phyloP scores from a whole-genome alignment of 2,113 vertebrate species.

The Archocentrus centrarchus region DNA sequence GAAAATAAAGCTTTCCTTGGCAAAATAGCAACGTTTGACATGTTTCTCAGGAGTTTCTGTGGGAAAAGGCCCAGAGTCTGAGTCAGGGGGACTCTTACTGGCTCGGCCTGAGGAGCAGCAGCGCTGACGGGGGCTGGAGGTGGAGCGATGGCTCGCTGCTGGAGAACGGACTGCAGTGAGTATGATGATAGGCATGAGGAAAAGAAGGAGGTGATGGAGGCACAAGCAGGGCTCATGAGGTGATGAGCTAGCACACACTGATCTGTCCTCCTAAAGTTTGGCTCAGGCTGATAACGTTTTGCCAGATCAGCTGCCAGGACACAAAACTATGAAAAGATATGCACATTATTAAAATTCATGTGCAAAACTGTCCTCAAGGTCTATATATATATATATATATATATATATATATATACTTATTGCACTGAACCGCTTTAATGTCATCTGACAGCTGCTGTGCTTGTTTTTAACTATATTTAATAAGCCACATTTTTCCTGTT shows the following conservation, averaged over 20 bases:
- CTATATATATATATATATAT: too few relatives aligned
- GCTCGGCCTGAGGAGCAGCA: constrained; percentile 34
- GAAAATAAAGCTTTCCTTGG: neutral
- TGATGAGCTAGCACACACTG: neutral
- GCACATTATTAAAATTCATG: neutral
- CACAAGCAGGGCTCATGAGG: neutral
- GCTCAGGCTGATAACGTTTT: neutral
- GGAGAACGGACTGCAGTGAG: constrained; percentile 45
- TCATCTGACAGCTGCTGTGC: neutral
- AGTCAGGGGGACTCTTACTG: constrained; percentile 63
- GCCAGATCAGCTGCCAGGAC: neutral
- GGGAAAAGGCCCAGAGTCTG: constrained; percentile 31
- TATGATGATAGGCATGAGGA: neutral
- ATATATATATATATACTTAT: too few relatives aligned
- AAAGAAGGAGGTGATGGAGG: neutral
- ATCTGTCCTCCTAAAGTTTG: neutral
- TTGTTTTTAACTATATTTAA: too few relatives aligned
- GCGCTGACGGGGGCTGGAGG: constrained; percentile 14
- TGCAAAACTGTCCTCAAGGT: neutral
- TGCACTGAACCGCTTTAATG: neutral
- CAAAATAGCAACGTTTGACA: fast-evolving
- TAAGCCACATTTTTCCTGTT: too few relatives aligned
- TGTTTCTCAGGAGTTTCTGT: constrained; percentile 50
- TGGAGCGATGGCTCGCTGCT: constrained; percentile 34
- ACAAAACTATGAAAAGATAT: neutral